Conservation (phyloP, 2,113 vertebrate species). For the Dicerorhinus sumatrensis region DNA sequence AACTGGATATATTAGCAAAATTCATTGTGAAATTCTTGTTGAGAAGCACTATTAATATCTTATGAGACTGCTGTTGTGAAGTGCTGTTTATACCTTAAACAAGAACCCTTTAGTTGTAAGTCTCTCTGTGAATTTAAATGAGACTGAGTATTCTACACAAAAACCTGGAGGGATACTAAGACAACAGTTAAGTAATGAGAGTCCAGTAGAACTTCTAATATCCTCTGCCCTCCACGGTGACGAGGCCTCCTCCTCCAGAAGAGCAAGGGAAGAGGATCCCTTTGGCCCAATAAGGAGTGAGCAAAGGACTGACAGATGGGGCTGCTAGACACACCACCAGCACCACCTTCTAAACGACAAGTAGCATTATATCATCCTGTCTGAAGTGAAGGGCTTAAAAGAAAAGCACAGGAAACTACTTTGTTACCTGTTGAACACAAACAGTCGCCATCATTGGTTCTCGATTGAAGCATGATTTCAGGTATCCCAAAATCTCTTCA, state of each 20-base stretch:
- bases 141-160: not conserved
- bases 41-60: rapidly evolving
- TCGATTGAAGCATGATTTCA: constrained; percentile 97
- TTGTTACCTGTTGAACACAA: constrained; percentile 96
- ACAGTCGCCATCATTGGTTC: constrained; percentile 97
- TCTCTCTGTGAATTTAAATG: not conserved
- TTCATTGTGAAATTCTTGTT: not conserved
- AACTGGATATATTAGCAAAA: not conserved
- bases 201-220: not conserved
- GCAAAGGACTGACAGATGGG: rapidly evolving
- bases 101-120: not conserved
- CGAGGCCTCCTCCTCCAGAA: no score
- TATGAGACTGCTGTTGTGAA: rapidly evolving
- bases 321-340: not conserved
- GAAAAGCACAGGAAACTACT: not conserved
- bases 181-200: rapidly evolving
- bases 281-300: not conserved
- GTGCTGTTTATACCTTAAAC: no score
- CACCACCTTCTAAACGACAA: not conserved
- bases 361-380: rapidly evolving
- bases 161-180: rapidly evolving
- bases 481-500: constrained; percentile 96
- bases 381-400: rapidly evolving
- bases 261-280: rapidly evolving
- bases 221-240: not conserved